Evolutionary conservation across 2,113 vertebrate genomes (phyloP).

Genomic region (Hypocryptadius cinnamomeus): DNA sequence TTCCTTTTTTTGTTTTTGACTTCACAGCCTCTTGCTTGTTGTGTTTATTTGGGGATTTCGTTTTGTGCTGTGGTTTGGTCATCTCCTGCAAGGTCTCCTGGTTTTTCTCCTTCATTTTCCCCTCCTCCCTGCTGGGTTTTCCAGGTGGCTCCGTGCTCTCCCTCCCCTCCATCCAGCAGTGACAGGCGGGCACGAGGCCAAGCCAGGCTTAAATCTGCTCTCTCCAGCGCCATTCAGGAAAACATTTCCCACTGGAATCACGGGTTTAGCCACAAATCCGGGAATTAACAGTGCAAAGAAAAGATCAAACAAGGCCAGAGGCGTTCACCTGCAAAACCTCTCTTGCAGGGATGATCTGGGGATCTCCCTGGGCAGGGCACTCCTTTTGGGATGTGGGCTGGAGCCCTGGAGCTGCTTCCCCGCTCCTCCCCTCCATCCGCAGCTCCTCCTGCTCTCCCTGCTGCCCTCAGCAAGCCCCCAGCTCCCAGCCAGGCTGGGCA

Average conservation of each 20-base stretch:
- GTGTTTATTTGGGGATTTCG: not conserved
- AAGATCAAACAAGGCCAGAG: not conserved
- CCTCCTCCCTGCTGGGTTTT: not conserved
- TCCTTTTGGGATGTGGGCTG: not conserved
- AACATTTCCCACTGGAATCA: not conserved
- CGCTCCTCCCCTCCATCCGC: not conserved
- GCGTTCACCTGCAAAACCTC: not conserved
- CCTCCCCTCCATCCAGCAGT: not conserved
- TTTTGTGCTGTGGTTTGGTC: not conserved
- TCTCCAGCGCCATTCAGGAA: not conserved
- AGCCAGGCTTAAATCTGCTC: not conserved
- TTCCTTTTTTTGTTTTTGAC: not conserved
- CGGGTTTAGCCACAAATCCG: not conserved
- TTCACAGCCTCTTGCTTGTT: not conserved
- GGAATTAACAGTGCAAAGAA: not conserved
- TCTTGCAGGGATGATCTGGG: not conserved
- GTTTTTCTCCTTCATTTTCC: not conserved
- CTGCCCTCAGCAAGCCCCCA: not conserved
- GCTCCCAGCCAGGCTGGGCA: not conserved
- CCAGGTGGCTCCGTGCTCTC: not conserved
- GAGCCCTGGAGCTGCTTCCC: not conserved
- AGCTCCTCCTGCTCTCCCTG: not conserved
- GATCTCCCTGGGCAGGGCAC: not conserved
- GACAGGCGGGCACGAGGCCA: not conserved
- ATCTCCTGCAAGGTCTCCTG: not conserved